Percentiles rank a stretch among this genome's conserved stretches.
phyloP scores from a whole-genome alignment of 2,888 invertebrate species.

The Sipha maydis region DNA sequence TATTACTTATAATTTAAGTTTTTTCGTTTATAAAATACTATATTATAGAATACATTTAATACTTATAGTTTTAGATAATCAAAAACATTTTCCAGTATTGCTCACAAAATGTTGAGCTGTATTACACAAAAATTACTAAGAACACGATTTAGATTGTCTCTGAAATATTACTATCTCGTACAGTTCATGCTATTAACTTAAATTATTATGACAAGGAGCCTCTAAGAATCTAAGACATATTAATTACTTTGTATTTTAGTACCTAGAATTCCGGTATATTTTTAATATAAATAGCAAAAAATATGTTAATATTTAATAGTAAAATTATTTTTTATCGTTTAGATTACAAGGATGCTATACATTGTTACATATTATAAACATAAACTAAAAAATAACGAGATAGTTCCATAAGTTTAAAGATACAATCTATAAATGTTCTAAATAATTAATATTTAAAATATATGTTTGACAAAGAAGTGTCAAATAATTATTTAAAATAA shows the following conservation, averaged over 20 bases:
- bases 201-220: conserved; percentile 6
- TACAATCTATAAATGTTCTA: conserved; percentile 51
- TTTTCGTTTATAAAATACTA: neutral
- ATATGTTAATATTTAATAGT: neutral
- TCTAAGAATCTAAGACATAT: conserved; percentile 3
- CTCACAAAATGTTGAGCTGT: neutral
- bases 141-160: conserved; percentile 55
- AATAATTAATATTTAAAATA: conserved; percentile 10
- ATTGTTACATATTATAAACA: neutral
- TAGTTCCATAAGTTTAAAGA: conserved; percentile 53
- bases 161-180: conserved; percentile 59
- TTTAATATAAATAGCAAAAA: neutral
- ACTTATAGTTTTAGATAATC: too few relatives aligned
- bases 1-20: neutral
- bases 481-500: neutral
- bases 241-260: neutral
- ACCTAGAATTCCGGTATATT: neutral
- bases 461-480: neutral
- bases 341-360: neutral
- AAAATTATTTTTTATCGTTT: neutral
- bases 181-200: conserved; percentile 29
- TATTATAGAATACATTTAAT: too few relatives aligned
- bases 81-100: conserved; percentile 22
- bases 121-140: conserved; percentile 38
- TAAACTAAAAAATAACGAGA: conserved; percentile 45